These are phyloP conservation scores for Polyergus mexicanus DNA, from an alignment of 1,140 invertebrate genomes.

Conservation along the genomic window DNA sequence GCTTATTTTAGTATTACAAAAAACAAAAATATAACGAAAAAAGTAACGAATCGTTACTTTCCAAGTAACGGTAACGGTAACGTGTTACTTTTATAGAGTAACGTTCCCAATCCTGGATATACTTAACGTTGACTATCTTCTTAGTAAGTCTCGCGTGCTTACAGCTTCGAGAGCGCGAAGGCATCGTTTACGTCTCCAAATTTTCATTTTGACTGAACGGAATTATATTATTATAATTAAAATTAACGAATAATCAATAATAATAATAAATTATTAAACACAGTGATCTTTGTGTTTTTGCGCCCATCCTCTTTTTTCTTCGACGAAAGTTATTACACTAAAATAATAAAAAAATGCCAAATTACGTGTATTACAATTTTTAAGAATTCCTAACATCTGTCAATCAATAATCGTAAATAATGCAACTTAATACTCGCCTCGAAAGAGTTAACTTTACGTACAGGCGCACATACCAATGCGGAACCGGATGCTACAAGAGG, in stretches of 20 bases:
- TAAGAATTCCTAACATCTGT: not conserved
- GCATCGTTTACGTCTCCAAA: not conserved
- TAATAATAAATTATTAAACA: not conserved
- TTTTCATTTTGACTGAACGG: too few relatives aligned
- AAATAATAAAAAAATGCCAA: not conserved
- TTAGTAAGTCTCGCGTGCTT: not conserved
- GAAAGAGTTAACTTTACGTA: not conserved
- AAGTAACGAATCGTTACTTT: too few relatives aligned
- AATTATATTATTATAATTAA: not conserved
- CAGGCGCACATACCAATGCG: too few relatives aligned
- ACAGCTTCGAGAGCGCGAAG: not conserved
- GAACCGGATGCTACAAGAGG: conserved; percentile 32
- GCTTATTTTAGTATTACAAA: too few relatives aligned
- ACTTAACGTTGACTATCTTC: not conserved
- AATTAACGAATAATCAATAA: not conserved
- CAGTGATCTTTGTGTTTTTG: not conserved
- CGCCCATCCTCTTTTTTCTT: not conserved
- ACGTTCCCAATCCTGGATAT: too few relatives aligned
- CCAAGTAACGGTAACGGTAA: too few relatives aligned
- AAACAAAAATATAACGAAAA: too few relatives aligned
- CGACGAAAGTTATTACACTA: not conserved
- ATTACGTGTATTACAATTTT: not conserved
- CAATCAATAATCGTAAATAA: not conserved
- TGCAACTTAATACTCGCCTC: conserved; percentile 1
- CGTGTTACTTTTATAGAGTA: too few relatives aligned